Evolutionary conservation across 2,797 vertebrate genomes (phyloP), one percentile per base, ranked within the genome.

Genomic region (Pteronotus mesoamericanus): DNA sequence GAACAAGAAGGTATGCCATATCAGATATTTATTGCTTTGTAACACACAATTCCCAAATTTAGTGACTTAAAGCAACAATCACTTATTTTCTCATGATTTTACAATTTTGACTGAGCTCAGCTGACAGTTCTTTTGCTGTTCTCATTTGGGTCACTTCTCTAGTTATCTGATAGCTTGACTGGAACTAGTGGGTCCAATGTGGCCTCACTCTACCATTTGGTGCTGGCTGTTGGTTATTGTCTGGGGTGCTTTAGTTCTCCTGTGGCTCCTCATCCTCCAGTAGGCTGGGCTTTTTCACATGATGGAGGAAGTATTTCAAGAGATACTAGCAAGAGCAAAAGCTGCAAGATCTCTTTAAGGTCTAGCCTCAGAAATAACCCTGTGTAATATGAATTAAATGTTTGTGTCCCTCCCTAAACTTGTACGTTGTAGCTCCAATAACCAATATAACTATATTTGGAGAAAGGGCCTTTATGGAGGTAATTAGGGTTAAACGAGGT

Each of bases 1-100:
- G 99, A 95, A 98, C 99, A 91, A 99, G 98, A 97, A 99, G 99
- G 99, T 99, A 99, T 97, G 97, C 19, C 4, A 3, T 53, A 14
- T 46, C 57, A 75, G 48, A 19, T 91, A 19, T 82, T 69, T 78
- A 57, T 48, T 75, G 55, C 55, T 85, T 79, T 74, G 12, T 90
- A 82, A 82, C 66, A 86, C 11, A 26, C 34, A 22, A 0, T 71
- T 55, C 39, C 24, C 18, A 74, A 72, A 90, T 37, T 53, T 75
- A 79, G 26, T 77, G 89, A 74, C 42, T 10, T 86, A 32, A 66
- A 95, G 22, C 34, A 77, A 39, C 19, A 18, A 8, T 89, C 4
- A 34, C 66, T 86, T 86, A 22, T 88, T 77, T 53, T 86, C 21
- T 68, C 18, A 19, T 34, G 3, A 32, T 87, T 85, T n/a, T 94